These are phyloP conservation scores for Carassius carassius DNA, from an alignment of 2,113 vertebrate genomes.

Conservation along the genomic window DNA sequence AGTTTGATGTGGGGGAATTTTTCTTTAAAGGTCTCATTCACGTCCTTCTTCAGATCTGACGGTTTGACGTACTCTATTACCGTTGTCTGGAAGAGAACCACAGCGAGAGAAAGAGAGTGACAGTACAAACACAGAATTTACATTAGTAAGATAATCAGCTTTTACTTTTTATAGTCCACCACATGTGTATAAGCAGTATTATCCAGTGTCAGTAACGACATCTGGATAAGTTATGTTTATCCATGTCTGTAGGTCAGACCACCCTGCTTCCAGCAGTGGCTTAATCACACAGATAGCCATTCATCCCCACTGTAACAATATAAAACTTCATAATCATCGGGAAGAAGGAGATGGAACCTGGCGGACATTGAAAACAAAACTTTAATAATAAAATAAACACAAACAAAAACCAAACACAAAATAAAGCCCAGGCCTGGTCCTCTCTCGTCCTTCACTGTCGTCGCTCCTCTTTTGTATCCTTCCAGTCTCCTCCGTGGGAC, in stretches of 20 bases:
- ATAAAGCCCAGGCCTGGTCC: no score
- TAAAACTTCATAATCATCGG: no score
- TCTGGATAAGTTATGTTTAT: background rate
- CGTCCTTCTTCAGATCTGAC: conserved; percentile 96
- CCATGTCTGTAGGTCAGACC: conserved; percentile 25
- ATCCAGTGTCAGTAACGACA: conserved; percentile 10
- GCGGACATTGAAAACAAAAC: no score
- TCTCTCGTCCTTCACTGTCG: no score
- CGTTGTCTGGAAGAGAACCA: conserved; percentile 81
- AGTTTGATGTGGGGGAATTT: conserved; percentile 96
- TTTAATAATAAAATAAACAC: no score
- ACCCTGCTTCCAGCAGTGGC: background rate
- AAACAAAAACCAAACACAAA: no score
- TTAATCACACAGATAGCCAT: conserved; percentile 1
- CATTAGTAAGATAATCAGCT: background rate
- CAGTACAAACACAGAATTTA: background rate
- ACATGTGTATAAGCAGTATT: background rate
- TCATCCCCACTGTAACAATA: background rate
- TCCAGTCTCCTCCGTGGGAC: no score
- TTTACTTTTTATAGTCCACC: background rate
- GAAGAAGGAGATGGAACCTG: no score
- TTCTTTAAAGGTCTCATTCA: conserved; percentile 98
- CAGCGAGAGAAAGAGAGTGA: background rate
- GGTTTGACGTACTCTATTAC: conserved; percentile 98
- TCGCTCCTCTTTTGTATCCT: no score